Evolutionary conservation across 2,797 vertebrate genomes (phyloP), one percentile per base, ranked within the genome.

Genomic region (Epinephelus malabaricus): DNA sequence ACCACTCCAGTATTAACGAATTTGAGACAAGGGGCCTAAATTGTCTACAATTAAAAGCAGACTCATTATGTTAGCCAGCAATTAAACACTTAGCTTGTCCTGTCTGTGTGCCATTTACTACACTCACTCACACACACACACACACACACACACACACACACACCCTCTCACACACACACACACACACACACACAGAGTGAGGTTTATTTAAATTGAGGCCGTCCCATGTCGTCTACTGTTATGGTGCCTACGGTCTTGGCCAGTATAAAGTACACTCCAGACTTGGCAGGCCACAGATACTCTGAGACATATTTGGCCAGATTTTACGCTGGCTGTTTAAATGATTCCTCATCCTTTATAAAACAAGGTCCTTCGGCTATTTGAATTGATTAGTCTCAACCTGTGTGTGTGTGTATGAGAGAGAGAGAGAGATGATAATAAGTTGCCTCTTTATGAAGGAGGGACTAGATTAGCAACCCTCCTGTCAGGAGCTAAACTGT

Each of bases 351-450:
- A 62, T 81, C 63, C 56, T 70, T 55, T 12, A 71, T 61, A 40
- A 70, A 73, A 78, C 45, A 75, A 72, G 69, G 59, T 79, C 81
- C 38, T 86, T 69, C 14, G 30, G 82, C 83, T 51, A 61, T 84
- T 82, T 78, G 23, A 82, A 80, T 34, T n/a, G 54, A 87, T 82
- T 81, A 73, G 62, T 74, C 68, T 73, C 62, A 50, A 79, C 63
- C 53, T 27, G 76, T 27, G 50, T 19, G 11, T 60, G 45, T 78
- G 56, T 54, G 64, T 40, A 30, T 30, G 45, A n/a, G n/a, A 25
- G 25, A 27, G 25, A 30, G 5, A 30, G 27, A 30, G 71, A 34
- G 14, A 67, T 66, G 51, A 83, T 85, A 45, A 79, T 79, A 69
- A 71, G 40, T 72, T 66, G 38, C 40, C 2, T 46, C 64, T 70